phyloP scores from a whole-genome alignment of 1,140 invertebrate genomes.

The Drosophila rhopaloa region DNA sequence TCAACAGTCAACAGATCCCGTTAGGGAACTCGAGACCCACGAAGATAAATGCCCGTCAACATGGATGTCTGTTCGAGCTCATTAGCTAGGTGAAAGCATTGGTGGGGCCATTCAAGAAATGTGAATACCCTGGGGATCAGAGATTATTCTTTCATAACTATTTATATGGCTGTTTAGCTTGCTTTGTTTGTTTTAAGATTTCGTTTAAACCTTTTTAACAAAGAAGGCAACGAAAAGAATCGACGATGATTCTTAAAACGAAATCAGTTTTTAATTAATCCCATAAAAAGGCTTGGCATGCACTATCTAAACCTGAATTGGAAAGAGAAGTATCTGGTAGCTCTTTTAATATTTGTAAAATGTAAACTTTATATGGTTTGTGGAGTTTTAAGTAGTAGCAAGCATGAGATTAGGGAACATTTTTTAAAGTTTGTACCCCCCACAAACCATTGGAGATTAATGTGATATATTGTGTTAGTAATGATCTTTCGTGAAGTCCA shows the following conservation, averaged over 20 bases:
- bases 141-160: no score
- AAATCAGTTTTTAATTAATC: neutral
- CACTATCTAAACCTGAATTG: neutral
- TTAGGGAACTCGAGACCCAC: constrained; percentile 12
- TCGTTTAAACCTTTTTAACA: neutral
- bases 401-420: neutral
- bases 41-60: constrained; percentile 40
- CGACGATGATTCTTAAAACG: neutral
- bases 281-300: neutral
- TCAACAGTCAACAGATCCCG: constrained; percentile 38
- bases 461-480: neutral
- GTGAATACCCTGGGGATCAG: neutral
- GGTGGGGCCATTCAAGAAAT: neutral
- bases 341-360: neutral
- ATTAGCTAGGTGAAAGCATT: constrained; percentile 24
- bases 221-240: neutral
- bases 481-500: neutral
- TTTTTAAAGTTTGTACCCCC: no score
- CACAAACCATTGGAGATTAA: neutral
- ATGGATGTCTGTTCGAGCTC: constrained; percentile 30
- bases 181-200: neutral
- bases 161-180: neutral
- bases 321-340: constrained; percentile 1
- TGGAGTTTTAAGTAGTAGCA: neutral
- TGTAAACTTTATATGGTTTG: neutral